Evolutionary conservation across 2,888 invertebrate genomes (phyloP).

Genomic region (Pyrgus malvae): DNA sequence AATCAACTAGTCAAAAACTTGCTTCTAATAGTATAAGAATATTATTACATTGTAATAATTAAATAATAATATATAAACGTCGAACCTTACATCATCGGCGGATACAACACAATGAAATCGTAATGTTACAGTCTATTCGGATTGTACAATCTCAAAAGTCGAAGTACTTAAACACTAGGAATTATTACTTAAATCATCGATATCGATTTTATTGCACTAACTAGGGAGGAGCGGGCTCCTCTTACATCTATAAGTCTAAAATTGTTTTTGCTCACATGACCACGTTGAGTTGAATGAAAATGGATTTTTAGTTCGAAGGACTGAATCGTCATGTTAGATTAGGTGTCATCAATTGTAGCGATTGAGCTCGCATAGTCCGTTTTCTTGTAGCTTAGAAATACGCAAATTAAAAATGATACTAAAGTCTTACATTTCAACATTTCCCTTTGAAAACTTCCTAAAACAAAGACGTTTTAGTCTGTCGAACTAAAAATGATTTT

Average conservation of each 20-base stretch:
- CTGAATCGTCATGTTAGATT: not conserved
- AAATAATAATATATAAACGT: too few relatives aligned
- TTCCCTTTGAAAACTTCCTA: not conserved
- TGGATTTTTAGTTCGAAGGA: slow-evolving; percentile 23
- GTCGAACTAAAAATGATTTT: slow-evolving; percentile 1
- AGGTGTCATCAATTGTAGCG: too few relatives aligned
- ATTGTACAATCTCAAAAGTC: slow-evolving; percentile 76
- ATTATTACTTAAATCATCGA: slow-evolving; percentile 41
- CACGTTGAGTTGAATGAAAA: slow-evolving; percentile 23
- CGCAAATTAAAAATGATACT: too few relatives aligned
- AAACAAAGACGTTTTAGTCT: not conserved
- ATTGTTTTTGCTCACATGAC: slow-evolving; percentile 56
- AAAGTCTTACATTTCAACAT: too few relatives aligned
- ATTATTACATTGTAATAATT: too few relatives aligned
- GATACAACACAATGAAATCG: slow-evolving; percentile 45
- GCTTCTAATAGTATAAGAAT: too few relatives aligned
- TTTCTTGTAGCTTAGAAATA: too few relatives aligned
- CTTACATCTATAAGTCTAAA: slow-evolving; percentile 56
- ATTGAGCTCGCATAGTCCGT: not conserved
- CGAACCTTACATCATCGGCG: slow-evolving; percentile 20
- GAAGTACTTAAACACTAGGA: slow-evolving; percentile 60
- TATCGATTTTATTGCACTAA: slow-evolving; percentile 65
- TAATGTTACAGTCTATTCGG: slow-evolving; percentile 76
- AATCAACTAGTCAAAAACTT: too few relatives aligned
- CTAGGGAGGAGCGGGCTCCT: slow-evolving; percentile 49